Percentiles rank a stretch among this genome's conserved stretches.
Conservation (phyloP, 2,888 invertebrate species). For the Lasioglossum villosulum region DNA sequence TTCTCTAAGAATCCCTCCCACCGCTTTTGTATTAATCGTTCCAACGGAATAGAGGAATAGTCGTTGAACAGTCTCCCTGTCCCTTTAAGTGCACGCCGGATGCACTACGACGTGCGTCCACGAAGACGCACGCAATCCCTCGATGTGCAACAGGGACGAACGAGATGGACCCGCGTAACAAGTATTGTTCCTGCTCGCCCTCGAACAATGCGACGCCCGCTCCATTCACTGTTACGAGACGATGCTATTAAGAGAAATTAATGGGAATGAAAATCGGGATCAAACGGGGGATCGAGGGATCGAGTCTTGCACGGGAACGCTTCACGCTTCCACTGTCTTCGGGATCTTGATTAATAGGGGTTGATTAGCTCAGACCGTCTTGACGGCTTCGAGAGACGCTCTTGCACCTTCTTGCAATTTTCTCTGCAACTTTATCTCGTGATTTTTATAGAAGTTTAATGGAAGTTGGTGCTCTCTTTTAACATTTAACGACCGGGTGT, state of each 20-base stretch:
- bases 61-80: neutral
- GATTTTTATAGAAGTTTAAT: neutral
- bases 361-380: neutral
- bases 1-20: constrained; percentile 12
- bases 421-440: neutral
- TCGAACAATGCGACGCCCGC: constrained; percentile 59
- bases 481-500: neutral
- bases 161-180: neutral
- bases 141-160: neutral
- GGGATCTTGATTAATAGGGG: neutral
- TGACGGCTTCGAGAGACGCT: neutral
- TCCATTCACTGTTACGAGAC: constrained; percentile 57
- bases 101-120: neutral
- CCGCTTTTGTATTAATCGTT: constrained; percentile 11
- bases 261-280: constrained; percentile 71
- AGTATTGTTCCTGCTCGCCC: constrained; percentile 64
- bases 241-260: constrained; percentile 69
- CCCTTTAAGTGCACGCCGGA: neutral
- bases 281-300: neutral
- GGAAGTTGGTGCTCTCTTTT: neutral
- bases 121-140: neutral
- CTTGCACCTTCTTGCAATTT: neutral
- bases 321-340: neutral
- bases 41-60: neutral
- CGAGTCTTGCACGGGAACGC: neutral